Evolutionary conservation across 2,113 vertebrate species (phyloP), one percentile per base, ranked within the genome.

Genomic region (Platanista minor): DNA sequence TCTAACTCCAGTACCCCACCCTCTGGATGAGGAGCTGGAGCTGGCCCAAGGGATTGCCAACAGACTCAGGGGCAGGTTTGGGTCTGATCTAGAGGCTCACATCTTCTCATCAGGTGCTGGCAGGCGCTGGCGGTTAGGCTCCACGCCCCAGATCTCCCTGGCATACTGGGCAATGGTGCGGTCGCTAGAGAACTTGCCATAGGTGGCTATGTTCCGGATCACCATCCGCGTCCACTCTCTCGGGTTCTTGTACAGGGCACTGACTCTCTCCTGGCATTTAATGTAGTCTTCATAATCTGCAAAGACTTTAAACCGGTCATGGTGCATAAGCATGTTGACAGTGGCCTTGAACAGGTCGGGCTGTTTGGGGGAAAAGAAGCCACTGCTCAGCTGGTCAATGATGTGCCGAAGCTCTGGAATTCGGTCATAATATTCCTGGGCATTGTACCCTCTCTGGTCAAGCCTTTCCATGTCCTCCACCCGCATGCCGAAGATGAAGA

Each of bases 401-500:
- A 98, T 96, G 94, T 99, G 99, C 96, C 99, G 99, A 36, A 99
- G 99, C 98, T 99, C 99, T 0, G 99, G 99, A 80, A 99, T 98
- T 23, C 98, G 98, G 87, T 99, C 99, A 9, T 99, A 99, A 97
- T 99, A 99, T 46, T 99, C 98, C 23, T 98, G 98, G 46, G 99
- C 99, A 0, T 99, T 97, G 97, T 97, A 99, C 99, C 99, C 99
- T 95, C 87, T 99, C 93, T 54, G 98, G 89, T 99, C 99, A n/a
- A 99, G 93, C 39, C 93, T 99, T 0, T 99, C 99, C 27, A 99
- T 99, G 0, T 99, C 99, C 0, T 99, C 99, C 86, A 99, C 99
- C 71, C 99, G 98, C 99, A 99, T 99, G 98, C 99, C 99, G 2
- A 99, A 99, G 97, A 99, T 99, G 98, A 99, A 99, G 83, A 99